These are phyloP conservation scores for Acrobasis repandana DNA, from an alignment of 2,888 invertebrate genomes.

Conservation along the genomic window DNA sequence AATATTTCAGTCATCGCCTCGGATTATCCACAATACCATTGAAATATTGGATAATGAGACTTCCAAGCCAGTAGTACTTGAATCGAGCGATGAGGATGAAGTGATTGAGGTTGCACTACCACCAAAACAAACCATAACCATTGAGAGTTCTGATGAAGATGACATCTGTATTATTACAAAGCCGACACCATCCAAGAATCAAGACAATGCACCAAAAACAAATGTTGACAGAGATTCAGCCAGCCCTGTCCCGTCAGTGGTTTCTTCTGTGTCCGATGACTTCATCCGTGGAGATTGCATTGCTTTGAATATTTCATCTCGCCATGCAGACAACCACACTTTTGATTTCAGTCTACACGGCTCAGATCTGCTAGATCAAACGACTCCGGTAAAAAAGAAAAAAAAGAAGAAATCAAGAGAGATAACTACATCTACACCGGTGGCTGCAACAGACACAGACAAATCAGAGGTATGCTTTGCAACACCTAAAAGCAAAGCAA, in stretches of 20 bases:
- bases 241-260: slow-evolving; percentile 75
- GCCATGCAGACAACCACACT: slow-evolving; percentile 58
- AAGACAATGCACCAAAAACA: slow-evolving; percentile 34
- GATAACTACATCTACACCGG: slow-evolving; percentile 55
- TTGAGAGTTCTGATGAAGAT: slow-evolving; percentile 78
- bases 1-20: slow-evolving; percentile 60
- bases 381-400: slow-evolving; percentile 65
- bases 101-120: slow-evolving; percentile 74
- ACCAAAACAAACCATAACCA: slow-evolving; percentile 73
- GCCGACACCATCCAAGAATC: slow-evolving; percentile 37
- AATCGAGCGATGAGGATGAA: slow-evolving; percentile 76
- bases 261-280: slow-evolving; percentile 77
- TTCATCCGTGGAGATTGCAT: slow-evolving; percentile 77
- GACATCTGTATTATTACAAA: slow-evolving; percentile 50
- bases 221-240: slow-evolving; percentile 55
- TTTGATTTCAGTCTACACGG: slow-evolving; percentile 79
- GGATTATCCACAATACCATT: slow-evolving; percentile 56
- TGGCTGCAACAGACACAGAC: slow-evolving; percentile 34
- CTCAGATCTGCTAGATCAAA: slow-evolving; percentile 64
- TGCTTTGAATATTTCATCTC: slow-evolving; percentile 75
- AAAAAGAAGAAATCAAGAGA: slow-evolving; percentile 71
- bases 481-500: slow-evolving; percentile 75
- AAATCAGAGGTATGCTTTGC: slow-evolving; percentile 64
- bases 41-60: slow-evolving; percentile 63
- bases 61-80: slow-evolving; percentile 50